Conservation (phyloP, 2,113 vertebrate species). For the Eclectus roratus region DNA sequence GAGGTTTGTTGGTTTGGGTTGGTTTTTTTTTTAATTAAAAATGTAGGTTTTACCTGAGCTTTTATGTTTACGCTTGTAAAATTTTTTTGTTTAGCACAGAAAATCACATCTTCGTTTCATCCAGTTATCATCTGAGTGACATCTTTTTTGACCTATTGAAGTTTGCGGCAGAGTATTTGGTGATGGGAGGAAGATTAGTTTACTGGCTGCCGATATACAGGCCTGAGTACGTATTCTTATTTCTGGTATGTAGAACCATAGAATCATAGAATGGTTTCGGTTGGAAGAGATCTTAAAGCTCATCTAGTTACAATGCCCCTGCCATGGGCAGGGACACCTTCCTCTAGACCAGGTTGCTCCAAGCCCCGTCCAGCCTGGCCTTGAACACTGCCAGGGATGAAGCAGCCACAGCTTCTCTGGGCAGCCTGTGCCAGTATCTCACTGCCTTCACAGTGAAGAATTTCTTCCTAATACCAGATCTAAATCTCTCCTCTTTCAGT, state of each 20-base stretch:
- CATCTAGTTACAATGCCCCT: not conserved
- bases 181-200: slow-evolving; percentile 89
- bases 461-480: not conserved
- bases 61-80: not conserved
- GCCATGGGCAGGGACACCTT: not conserved
- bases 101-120: slow-evolving; percentile 87
- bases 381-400: not conserved
- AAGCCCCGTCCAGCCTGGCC: not conserved
- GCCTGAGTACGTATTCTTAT: slow-evolving; percentile 87
- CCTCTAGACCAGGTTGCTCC: not conserved
- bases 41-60: not conserved
- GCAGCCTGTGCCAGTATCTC: not conserved
- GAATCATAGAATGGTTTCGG: not conserved
- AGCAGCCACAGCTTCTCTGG: not conserved
- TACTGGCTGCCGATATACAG: slow-evolving; percentile 95
- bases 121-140: slow-evolving; percentile 92
- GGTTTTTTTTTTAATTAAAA: not conserved
- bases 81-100: slow-evolving; percentile 74
- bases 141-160: slow-evolving; percentile 94
- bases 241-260: not conserved
- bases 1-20: not conserved
- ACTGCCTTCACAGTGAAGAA: not conserved
- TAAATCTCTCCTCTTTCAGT: not conserved
- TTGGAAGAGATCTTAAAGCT: not conserved
- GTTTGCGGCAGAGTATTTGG: slow-evolving; percentile 88